Evolutionary conservation across 2,113 vertebrate genomes (phyloP).

Genomic region (Cyanocitta stelleri): DNA sequence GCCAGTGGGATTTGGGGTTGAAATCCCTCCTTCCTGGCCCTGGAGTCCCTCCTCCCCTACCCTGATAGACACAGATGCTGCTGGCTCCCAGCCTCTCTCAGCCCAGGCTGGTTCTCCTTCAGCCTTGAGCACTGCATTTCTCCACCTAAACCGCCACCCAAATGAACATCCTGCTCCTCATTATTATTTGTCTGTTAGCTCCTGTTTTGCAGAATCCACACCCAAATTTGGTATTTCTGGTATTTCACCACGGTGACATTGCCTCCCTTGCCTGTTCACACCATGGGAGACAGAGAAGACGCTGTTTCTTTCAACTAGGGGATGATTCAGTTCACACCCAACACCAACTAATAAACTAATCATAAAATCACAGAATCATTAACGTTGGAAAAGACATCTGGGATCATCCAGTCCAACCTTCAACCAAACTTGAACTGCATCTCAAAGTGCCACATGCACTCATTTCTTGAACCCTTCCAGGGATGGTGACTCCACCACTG

Average conservation of each 20-base stretch:
- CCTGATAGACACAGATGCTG: rapidly evolving
- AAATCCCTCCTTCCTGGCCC: not conserved
- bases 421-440: not conserved
- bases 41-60: not conserved
- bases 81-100: not conserved
- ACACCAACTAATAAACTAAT: not conserved
- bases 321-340: not conserved
- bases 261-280: not conserved
- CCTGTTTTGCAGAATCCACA: not conserved
- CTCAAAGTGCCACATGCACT: not conserved
- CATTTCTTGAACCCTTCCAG: not conserved
- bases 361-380: not conserved
- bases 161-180: not conserved
- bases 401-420: not conserved
- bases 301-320: not conserved
- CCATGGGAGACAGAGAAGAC: not conserved
- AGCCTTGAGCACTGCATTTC: not conserved
- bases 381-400: not conserved
- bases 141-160: not conserved
- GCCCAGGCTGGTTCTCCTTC: not conserved
- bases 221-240: not conserved
- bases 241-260: too few species aligned
- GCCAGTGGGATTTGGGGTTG: not conserved
- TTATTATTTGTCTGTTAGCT: not conserved
- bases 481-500: not conserved